These are phyloP conservation scores for Notechis scutatus DNA, from an alignment of 2,113 vertebrate species.

Conservation along the genomic window DNA sequence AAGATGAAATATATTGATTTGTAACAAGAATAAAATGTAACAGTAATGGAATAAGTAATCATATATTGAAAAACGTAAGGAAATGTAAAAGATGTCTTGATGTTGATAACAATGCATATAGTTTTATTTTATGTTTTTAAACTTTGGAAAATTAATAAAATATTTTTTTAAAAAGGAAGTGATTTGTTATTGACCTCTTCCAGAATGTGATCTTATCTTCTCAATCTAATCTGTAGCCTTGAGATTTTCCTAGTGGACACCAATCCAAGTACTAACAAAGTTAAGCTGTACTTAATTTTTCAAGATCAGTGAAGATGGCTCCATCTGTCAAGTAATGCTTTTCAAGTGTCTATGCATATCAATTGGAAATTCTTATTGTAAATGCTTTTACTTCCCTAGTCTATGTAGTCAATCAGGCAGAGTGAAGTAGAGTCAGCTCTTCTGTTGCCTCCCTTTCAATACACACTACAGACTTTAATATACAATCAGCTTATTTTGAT, in stretches of 20 bases:
- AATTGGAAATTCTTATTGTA: not conserved
- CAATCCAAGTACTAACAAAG: not conserved
- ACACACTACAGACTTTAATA: not conserved
- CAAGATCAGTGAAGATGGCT: not conserved
- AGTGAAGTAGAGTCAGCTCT: not conserved
- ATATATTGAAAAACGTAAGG: too few species aligned
- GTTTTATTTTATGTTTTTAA: too few species aligned
- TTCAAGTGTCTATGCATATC: not conserved
- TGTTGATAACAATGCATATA: too few species aligned
- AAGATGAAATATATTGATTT: too few species aligned
- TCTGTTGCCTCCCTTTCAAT: not conserved
- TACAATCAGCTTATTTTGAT: not conserved
- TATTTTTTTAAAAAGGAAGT: not conserved
- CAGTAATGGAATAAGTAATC: too few species aligned
- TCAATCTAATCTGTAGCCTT: not conserved
- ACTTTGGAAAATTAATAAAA: too few species aligned
- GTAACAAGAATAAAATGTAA: too few species aligned
- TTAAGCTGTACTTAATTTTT: not conserved
- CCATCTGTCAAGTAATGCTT: not conserved
- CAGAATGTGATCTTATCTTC: not conserved
- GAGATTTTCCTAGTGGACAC: not conserved
- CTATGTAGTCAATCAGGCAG: not conserved
- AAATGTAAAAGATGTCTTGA: too few species aligned
- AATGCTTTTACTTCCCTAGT: not conserved
- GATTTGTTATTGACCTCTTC: not conserved